Evolutionary conservation across 1,140 invertebrate species (phyloP).

Genomic region (Cydia strobilella): DNA sequence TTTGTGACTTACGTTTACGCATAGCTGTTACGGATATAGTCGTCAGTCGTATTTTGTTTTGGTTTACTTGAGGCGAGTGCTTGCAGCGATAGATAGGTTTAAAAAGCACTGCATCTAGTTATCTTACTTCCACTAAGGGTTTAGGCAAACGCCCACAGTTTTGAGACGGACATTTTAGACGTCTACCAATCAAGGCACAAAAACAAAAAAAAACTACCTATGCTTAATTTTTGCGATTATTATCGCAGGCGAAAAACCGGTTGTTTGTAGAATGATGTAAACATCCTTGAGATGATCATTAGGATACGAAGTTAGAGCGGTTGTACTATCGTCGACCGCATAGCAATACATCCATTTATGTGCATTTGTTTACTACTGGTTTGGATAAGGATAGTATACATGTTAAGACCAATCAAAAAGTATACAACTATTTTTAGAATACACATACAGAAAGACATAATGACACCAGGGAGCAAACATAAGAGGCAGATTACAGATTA

Average conservation of each 20-base stretch:
- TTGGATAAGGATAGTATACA: neutral
- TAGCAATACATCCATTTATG: neutral
- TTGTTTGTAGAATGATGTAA: constrained; percentile 45
- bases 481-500: too few species aligned
- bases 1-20: too few species aligned
- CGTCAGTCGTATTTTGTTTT: too few species aligned
- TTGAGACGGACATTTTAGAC: too few species aligned
- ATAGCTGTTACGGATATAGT: too few species aligned
- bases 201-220: neutral
- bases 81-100: too few species aligned
- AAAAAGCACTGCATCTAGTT: neutral
- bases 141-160: too few species aligned
- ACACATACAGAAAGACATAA: too few species aligned
- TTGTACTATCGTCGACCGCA: constrained; percentile 3
- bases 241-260: constrained; percentile 40
- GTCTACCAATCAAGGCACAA: neutral
- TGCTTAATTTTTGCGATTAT: neutral
- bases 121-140: neutral
- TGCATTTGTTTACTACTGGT: neutral
- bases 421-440: too few species aligned
- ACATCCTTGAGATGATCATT: constrained; percentile 52
- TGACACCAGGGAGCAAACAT: too few species aligned
- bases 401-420: neutral
- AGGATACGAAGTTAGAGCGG: constrained; percentile 16
- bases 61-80: too few species aligned